Conservation (phyloP, 1,140 invertebrate species). For the Drosophila tani region DNA sequence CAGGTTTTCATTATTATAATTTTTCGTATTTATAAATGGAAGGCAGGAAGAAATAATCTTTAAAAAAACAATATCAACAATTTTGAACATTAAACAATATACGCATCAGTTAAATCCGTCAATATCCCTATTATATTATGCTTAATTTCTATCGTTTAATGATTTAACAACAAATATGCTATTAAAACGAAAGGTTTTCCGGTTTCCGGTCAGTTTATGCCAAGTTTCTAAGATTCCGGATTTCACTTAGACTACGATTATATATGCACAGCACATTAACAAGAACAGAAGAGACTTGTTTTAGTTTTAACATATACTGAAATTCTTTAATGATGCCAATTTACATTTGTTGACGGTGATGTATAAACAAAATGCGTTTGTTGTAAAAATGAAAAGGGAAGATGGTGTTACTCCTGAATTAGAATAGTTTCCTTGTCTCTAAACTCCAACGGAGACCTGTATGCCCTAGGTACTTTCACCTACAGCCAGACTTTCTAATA, state of each 20-base stretch:
- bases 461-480: conserved; percentile 21
- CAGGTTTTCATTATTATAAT: neutral
- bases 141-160: conserved; percentile 3
- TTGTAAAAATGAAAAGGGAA: no score
- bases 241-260: conserved; percentile 23
- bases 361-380: neutral
- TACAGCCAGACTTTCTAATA: conserved; percentile 22
- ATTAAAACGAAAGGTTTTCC: conserved; percentile 17
- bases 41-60: conserved; percentile 4
- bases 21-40: neutral
- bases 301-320: conserved; percentile 13
- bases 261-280: conserved; percentile 69
- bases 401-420: neutral
- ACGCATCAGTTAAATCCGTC: neutral
- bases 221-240: conserved; percentile 6
- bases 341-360: neutral
- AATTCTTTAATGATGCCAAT: neutral
- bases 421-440: neutral
- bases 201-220: conserved; percentile 1
- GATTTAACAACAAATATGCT: conserved; percentile 57
- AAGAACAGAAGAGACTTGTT: conserved; percentile 29
- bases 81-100: neutral
- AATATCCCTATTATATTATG: conserved; percentile 16
- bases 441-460: neutral
- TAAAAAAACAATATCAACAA: neutral